Evolutionary conservation across 2,888 invertebrate genomes (phyloP).

Genomic region (Dicranocentrus wangi): DNA sequence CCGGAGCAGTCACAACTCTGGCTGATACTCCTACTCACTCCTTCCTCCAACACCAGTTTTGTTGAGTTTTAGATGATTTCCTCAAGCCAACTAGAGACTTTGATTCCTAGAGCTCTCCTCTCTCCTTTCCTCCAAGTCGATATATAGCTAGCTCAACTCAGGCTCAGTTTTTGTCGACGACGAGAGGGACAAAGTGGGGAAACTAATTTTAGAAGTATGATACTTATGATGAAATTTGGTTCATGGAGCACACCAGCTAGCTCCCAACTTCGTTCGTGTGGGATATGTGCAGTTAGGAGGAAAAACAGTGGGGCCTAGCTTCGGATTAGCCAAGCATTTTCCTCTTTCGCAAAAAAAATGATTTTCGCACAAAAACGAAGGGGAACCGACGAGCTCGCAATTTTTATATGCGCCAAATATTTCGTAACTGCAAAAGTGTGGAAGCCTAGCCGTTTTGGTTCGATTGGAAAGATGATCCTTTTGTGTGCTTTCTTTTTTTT

Average conservation of each 20-base stretch:
- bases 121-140: too few species aligned
- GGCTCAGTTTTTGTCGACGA: not conserved
- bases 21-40: too few species aligned
- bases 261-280: not conserved
- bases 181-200: conserved; percentile 8
- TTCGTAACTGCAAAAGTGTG: not conserved
- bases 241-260: not conserved
- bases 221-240: conserved; percentile 15
- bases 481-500: too few species aligned
- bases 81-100: too few species aligned
- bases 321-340: conserved; percentile 31
- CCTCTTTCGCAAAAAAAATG: conserved; percentile 28
- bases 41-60: too few species aligned
- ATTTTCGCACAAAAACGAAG: conserved; percentile 3
- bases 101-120: too few species aligned
- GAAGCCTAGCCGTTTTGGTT: too few species aligned
- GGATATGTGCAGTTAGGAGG: not conserved
- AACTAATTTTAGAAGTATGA: conserved; percentile 29
- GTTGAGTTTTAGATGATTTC: too few species aligned
- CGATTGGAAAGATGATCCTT: conserved; percentile 38
- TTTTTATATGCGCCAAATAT: conserved; percentile 6
- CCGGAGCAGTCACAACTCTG: not conserved
- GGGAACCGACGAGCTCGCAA: conserved; percentile 15
- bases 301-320: conserved; percentile 10
- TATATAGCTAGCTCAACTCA: not conserved